A percentile compares a stretch with the other conserved stretches of the same genome.
phyloP scores from a whole-genome alignment of 2,888 invertebrate species.

The Pachydiplax longipennis region DNA sequence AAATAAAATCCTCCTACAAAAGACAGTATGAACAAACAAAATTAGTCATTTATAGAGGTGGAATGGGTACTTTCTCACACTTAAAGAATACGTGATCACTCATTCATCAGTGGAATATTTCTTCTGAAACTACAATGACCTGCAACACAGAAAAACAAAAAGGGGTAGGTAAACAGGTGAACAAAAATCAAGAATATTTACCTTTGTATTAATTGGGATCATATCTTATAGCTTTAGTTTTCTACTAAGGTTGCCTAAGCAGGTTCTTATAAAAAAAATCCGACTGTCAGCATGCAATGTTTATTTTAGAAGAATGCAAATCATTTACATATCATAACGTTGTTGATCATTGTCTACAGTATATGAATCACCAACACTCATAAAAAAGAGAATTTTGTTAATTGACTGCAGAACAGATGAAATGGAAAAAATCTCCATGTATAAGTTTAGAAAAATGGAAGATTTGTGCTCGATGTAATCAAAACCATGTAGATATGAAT shows the following conservation, averaged over 20 bases:
- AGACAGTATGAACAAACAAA: too few species aligned
- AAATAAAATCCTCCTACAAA: too few species aligned
- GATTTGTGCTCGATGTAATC: constrained; percentile 41
- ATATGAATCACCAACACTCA: constrained; percentile 43
- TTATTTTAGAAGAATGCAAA: constrained; percentile 45
- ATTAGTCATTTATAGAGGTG: too few species aligned
- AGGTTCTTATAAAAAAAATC: constrained; percentile 1
- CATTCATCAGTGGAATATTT: too few species aligned
- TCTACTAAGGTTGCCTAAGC: not conserved
- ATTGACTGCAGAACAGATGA: constrained; percentile 41
- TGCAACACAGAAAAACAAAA: too few species aligned
- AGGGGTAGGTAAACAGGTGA: too few species aligned
- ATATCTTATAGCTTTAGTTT: not conserved
- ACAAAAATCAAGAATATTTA: too few species aligned
- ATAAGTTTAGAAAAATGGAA: constrained; percentile 35
- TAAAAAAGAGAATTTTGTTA: constrained; percentile 39
- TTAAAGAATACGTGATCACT: too few species aligned
- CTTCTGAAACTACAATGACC: too few species aligned
- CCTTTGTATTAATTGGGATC: too few species aligned
- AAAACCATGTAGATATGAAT: constrained; percentile 43
- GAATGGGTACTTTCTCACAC: too few species aligned
- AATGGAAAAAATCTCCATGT: constrained; percentile 15
- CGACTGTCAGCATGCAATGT: constrained; percentile 42
- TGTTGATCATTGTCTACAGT: constrained; percentile 42
- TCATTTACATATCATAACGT: constrained; percentile 43